Evolutionary conservation across 2,888 invertebrate genomes (phyloP), one percentile per base, ranked within the genome.

Genomic region (Eupithecia centaureata): DNA sequence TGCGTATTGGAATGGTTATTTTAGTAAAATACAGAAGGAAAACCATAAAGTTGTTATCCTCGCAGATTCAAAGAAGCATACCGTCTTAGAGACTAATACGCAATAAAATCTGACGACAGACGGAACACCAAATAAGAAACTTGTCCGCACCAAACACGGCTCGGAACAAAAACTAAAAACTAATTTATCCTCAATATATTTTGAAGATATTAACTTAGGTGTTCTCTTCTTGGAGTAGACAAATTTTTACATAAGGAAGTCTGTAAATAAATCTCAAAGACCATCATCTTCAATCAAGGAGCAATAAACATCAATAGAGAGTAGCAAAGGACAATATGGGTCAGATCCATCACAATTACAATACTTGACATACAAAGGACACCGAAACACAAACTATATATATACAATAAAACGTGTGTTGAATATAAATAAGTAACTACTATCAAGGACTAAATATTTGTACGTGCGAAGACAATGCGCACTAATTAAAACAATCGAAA

Each of bases 71-170:
- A 57, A 73, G 67, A 64, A 64, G 71, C 67, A 78, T 77, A 76
- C 77, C 47, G 12, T 22, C 77, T 72, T 76, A 38, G 56, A 25
- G 28, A 30, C 73, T 72, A 73, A 73, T 67, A 75, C 76, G 82
- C 80, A 81, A 82, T 79, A 79, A 60, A 64, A 61, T 63, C 57
- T 33, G 59, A 73, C 72, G 74, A 69, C 68, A 62, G 72, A 71
- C 76, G 67, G 65, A 73, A 73, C 61, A 65, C 90, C 89, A 86
- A 86, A 91, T 91, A 88, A 65, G 90, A 81, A 85, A 88, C 86
- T 81, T 79, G 91, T 80, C 79, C 79, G 28, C 62, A 69, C 87
- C 88, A 75, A 78, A 87, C 77, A 71, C 73, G 82, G 85, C 76
- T 66, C 73, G 68, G 57, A 73, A 77, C 76, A 84, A 85, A 84